Conservation (phyloP, 1,140 invertebrate species). For the Acyrthosiphon pisum region DNA sequence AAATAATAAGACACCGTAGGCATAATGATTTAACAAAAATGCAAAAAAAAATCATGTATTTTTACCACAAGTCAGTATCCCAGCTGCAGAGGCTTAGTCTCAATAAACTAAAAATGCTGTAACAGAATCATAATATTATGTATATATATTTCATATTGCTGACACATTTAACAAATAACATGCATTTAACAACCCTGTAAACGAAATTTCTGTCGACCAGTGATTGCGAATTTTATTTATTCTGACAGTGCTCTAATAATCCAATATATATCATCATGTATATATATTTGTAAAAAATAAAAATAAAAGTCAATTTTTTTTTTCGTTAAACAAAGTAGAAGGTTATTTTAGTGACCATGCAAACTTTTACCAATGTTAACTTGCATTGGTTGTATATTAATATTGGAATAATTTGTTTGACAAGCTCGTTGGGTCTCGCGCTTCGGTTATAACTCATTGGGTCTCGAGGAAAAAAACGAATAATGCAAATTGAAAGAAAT, state of each 20-base stretch:
- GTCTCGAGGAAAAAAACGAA: neutral
- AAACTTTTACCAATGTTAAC: neutral
- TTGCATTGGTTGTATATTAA: slow-evolving; percentile 5
- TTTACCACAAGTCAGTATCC: neutral
- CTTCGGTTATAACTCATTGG: neutral
- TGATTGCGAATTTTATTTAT: neutral
- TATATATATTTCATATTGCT: neutral
- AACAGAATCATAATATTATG: neutral
- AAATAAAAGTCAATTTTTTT: neutral
- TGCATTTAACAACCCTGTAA: neutral
- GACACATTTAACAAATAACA: neutral
- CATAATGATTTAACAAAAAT: neutral
- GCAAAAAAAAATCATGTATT: neutral
- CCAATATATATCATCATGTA: neutral
- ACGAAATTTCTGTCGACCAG: neutral
- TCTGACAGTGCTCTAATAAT: neutral
- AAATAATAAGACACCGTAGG: neutral
- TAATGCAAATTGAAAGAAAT: slow-evolving; percentile 25
- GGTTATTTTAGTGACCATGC: slow-evolving; percentile 19
- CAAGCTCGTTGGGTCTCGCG: neutral
- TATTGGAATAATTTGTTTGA: slow-evolving; percentile 26
- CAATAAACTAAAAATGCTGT: neutral
- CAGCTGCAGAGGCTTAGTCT: neutral
- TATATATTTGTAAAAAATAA: neutral
- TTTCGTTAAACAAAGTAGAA: neutral